Evolutionary conservation across 2,797 vertebrate genomes (phyloP).

Genomic region (Pseudochirops corinnae): DNA sequence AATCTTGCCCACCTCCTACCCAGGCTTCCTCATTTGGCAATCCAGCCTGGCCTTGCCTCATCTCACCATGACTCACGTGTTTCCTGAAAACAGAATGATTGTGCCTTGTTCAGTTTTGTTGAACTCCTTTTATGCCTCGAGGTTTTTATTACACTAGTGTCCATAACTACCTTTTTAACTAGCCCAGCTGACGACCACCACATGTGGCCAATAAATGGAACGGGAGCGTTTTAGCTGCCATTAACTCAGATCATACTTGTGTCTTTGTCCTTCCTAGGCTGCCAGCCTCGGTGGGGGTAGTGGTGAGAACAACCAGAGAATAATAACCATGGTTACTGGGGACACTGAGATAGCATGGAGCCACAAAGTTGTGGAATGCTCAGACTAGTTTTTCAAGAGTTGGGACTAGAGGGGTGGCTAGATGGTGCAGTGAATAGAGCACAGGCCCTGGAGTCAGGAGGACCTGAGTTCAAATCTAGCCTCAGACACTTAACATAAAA

Average conservation of each 20-base stretch:
- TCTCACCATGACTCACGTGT: constrained; percentile 75
- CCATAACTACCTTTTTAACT: constrained; percentile 89
- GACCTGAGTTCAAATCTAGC: too few relatives aligned
- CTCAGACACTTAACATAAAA: too few relatives aligned
- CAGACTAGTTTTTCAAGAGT: not conserved
- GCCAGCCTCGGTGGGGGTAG: not conserved
- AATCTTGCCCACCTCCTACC: constrained; percentile 84
- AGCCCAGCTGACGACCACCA: constrained; percentile 92
- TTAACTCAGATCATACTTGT: constrained; percentile 65
- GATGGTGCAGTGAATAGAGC: too few relatives aligned
- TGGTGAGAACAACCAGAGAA: not conserved
- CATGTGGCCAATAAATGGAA: constrained; percentile 92
- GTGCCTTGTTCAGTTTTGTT: constrained; percentile 94
- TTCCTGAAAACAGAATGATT: constrained; percentile 81
- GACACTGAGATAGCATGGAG: not conserved
- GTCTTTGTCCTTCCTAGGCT: constrained; percentile 3
- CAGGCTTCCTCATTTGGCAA: constrained; percentile 81
- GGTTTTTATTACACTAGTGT: constrained; percentile 93
- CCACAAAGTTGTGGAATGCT: not conserved
- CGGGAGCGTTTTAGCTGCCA: constrained; percentile 99
- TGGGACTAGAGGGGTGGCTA: not conserved
- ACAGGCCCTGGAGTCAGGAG: too few relatives aligned
- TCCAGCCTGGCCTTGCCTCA: constrained; percentile 84
- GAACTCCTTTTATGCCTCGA: constrained; percentile 90
- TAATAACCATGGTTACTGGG: not conserved